Base-by-base conservation (phyloP, 2,797 vertebrate species). In the Epinephelus awoara region DNA sequence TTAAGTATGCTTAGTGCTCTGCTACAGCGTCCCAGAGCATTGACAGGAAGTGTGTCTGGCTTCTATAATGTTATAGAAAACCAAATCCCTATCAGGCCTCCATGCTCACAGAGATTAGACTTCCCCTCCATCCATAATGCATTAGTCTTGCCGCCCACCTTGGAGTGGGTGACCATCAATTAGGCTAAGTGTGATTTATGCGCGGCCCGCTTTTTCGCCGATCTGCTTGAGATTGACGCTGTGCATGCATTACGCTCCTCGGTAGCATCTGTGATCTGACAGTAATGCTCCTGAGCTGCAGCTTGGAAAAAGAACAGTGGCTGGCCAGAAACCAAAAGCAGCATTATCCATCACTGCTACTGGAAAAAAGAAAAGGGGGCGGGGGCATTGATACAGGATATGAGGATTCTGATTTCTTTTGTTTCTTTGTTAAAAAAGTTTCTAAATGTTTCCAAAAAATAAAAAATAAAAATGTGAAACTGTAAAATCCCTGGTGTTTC, bases 141-240 rank as follows among this genome's bases (percentile, higher is more conserved):
- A 91, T 88, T 80, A 75, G 76, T 80, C 68, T 68, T 42, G 54
- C 72, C 68, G 80, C 69, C 84, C 65, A 83, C 78, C 83, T 84
- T 56, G 67, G 57, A 80, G 49, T 57, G 40, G 59, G 67, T 66
- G 78, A 84, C 72, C 80, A 82, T 86, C 73, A 80, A 61, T 85
- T 88, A 70, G n/a, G 56, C 54, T 77, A 82, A 83, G 46, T 68
- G 67, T 80, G 78, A 84, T 75, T 77, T 51, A 84, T 80, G 59
- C 64, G 59, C 2, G 3, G 47, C 34, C 64, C 15, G 19, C 56
- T 57, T 55, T 62, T 55, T 56, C 50, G 47, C 69, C 19, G 40
- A 65, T 73, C 23, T 47, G 61, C 27, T 47, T 0, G 51, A 72
- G 76, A 67, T 38, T 73, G 85, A 79, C 19, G 27, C 34, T 42